These are phyloP conservation scores for Thalpophila matura DNA, from an alignment of 2,888 invertebrate species.

Conservation along the genomic window DNA sequence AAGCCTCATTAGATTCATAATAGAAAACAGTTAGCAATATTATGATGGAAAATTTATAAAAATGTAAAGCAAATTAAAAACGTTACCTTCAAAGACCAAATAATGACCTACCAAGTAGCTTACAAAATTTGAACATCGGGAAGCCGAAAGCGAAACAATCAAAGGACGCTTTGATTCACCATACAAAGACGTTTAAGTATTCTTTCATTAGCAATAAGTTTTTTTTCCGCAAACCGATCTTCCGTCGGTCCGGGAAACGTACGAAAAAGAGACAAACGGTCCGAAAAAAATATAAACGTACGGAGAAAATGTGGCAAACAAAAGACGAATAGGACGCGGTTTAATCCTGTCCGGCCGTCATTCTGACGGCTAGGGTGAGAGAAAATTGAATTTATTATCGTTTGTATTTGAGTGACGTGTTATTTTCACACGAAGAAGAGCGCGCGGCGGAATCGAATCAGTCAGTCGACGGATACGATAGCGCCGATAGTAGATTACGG, in stretches of 20 bases:
- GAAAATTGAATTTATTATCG: conserved; percentile 91
- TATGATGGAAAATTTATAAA: not conserved
- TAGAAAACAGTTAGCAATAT: not conserved
- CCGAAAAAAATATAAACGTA: conserved; percentile 71
- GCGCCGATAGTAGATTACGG: conserved; percentile 69
- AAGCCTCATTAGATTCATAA: not conserved
- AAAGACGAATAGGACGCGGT: conserved; percentile 86
- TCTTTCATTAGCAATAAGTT: conserved; percentile 69
- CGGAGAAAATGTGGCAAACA: conserved; percentile 84
- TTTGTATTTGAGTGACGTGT: conserved; percentile 90
- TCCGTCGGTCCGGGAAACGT: conserved; percentile 62
- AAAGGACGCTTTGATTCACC: conserved; percentile 57
- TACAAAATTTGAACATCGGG: not conserved
- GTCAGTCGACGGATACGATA: conserved; percentile 81
- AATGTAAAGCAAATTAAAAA: conserved; percentile 3
- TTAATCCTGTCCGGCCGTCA: conserved; percentile 89
- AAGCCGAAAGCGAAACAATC: conserved; percentile 25
- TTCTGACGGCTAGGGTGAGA: conserved; percentile 80
- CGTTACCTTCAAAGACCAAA: conserved; percentile 1
- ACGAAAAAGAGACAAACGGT: conserved; percentile 66
- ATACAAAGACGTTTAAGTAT: conserved; percentile 63
- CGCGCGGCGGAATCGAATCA: conserved; percentile 84
- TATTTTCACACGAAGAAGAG: conserved; percentile 88
- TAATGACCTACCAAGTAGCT: not conserved
- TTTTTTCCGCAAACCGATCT: conserved; percentile 57